Base-by-base conservation (phyloP, 2,113 vertebrate genomes). In the Sitta europaea region DNA sequence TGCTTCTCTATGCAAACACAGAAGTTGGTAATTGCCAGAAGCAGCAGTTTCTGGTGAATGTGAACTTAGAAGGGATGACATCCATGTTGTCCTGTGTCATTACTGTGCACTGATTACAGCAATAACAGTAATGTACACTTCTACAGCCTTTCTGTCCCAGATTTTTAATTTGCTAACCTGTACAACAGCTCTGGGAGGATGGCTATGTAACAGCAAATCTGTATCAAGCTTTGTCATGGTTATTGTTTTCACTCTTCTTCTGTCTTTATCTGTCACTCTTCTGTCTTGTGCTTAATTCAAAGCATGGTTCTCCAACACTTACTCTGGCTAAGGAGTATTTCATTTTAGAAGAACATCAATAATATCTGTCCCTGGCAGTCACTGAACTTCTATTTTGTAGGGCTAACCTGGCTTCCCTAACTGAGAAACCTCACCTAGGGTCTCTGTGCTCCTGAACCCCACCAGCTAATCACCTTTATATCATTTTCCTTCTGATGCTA, bases 1-100 rank as follows among this genome's bases (percentile, higher is more conserved):
- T 67, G 23, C 5, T 62, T 75, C 16, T 65, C 12, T 63, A 0
- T 10, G 6, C 0, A 4, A 8, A 2, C 9, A n/a, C 1, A 28
- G 9, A 23, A 40, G 40, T 35, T 33, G 11, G 0, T 14, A 43
- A 55, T 11, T 33, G 21, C 18, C 31, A 74, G 20, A 74, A 87
- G 10, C 24, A 67, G 22, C 3, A 24, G 4, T 6, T 45, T 67
- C 27, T 54, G 27, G 20, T 36, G 53, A 51, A 38, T 21, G 1
- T 40, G 25, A 82, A 27, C 9, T 47, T 25, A 50, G 25, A 70
- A 55, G 1, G 16, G 47, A n/a, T 57, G 15, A 13, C 8, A 45
- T 33, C 10, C 14, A 2, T 33, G 20, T 4, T 8, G 27, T 68
- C 11, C 14, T 72, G 2, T 14, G 14, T 50, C 54, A 8, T 61